Conservation (phyloP, 64 coral and sea anemone species). For the Montipora cactus region DNA sequence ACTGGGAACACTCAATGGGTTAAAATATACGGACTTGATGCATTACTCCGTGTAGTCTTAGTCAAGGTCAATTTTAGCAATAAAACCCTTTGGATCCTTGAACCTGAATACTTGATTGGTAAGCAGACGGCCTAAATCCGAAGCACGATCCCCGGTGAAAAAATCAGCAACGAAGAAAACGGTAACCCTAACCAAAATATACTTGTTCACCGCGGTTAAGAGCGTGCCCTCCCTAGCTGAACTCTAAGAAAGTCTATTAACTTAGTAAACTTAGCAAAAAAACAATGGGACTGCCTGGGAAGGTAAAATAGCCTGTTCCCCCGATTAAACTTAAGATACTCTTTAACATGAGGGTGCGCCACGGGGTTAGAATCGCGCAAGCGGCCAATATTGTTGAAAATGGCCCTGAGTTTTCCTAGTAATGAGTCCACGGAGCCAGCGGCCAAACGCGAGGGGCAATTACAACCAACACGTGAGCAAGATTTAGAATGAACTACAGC, state of each 20-base stretch:
- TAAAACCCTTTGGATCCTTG: constrained; percentile 20
- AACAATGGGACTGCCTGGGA: constrained; percentile 45
- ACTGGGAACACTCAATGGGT: constrained; percentile 22
- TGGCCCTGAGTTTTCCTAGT: constrained; percentile 4
- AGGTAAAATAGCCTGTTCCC: constrained; percentile 40
- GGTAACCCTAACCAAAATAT: constrained; percentile 61
- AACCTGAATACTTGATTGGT: not conserved
- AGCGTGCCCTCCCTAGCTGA: not conserved
- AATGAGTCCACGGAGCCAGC: constrained; percentile 28
- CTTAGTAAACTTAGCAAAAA: constrained; percentile 30
- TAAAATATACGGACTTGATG: constrained; percentile 11
- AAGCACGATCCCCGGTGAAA: constrained; percentile 60
- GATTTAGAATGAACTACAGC: not conserved
- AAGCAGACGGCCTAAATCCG: constrained; percentile 59
- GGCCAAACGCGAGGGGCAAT: not conserved
- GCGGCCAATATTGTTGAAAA: constrained; percentile 46
- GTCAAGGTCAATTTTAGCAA: constrained; percentile 46
- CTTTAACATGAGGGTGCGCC: constrained; percentile 37
- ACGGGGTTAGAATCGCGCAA: constrained; percentile 27
- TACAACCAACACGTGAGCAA: not conserved
- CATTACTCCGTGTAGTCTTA: constrained; percentile 29
- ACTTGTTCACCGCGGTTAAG: constrained; percentile 25
- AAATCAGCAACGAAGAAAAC: constrained; percentile 62
- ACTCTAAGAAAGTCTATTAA: constrained; percentile 13
- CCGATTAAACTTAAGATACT: constrained; percentile 34